Evolutionary conservation across 1,140 invertebrate species (phyloP).

Genomic region (Eupristina koningsbergeri): DNA sequence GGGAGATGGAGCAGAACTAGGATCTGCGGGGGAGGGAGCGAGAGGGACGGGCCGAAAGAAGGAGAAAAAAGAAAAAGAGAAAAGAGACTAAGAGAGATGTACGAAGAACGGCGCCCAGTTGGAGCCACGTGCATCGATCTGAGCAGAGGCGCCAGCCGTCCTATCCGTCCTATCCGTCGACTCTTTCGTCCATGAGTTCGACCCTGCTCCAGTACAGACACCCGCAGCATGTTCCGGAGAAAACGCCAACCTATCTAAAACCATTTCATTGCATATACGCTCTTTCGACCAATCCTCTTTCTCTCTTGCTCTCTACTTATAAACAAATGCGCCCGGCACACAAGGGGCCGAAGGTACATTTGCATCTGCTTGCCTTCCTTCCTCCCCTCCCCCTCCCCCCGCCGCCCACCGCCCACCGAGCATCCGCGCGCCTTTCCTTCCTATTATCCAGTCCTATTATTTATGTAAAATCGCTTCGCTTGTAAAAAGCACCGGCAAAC

Average conservation of each 20-base stretch:
- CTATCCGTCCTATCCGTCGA: slow-evolving; percentile 74
- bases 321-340: background rate
- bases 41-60: slow-evolving; percentile 3
- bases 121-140: slow-evolving; percentile 75
- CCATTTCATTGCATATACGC: background rate
- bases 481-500: background rate
- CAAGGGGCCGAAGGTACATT: too few species aligned
- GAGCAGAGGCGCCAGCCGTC: slow-evolving; percentile 73
- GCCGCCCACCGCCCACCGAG: too few species aligned
- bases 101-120: slow-evolving; percentile 70
- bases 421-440: too few species aligned
- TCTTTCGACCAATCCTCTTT: background rate
- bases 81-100: slow-evolving; percentile 20
- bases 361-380: too few species aligned
- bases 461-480: background rate
- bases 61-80: slow-evolving; percentile 5
- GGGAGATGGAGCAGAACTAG: background rate
- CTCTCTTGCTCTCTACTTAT: background rate
- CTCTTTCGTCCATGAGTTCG: slow-evolving; percentile 74
- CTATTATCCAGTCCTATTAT: too few species aligned
- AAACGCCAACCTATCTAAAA: slow-evolving; percentile 26
- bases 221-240: slow-evolving; percentile 28
- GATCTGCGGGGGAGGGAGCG: slow-evolving; percentile 15
- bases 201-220: slow-evolving; percentile 67
- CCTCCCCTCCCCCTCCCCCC: too few species aligned